A percentile compares a stretch with the other conserved stretches of the same genome.
phyloP scores from a whole-genome alignment of 2,797 vertebrate species.

The Chelonia mydas region DNA sequence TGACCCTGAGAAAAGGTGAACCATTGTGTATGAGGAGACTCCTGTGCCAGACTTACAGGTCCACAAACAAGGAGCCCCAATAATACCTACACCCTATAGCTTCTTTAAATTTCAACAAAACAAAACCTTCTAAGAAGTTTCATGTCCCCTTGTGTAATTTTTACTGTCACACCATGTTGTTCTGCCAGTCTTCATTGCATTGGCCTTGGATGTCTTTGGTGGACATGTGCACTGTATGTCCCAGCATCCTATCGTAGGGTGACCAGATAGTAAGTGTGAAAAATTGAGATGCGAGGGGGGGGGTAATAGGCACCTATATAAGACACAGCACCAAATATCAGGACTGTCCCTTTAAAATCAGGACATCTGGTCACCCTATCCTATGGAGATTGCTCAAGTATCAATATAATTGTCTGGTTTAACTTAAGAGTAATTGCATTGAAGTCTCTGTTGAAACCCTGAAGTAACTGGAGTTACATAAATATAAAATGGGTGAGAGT shows the following conservation, averaged over 20 bases:
- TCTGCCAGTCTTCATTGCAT: background rate
- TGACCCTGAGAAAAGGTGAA: constrained; percentile 2
- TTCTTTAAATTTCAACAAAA: background rate
- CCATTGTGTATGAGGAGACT: constrained; percentile 13
- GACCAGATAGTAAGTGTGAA: no score
- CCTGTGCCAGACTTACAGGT: background rate
- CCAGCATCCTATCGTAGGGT: background rate
- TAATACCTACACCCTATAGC: background rate
- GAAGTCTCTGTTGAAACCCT: background rate
- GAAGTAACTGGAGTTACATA: background rate
- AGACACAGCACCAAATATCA: no score
- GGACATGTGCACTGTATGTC: background rate
- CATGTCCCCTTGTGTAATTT: background rate
- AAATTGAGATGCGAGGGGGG: no score
- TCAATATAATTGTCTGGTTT: background rate
- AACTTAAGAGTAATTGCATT: background rate
- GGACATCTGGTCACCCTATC: no score
- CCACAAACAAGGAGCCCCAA: background rate
- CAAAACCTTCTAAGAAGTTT: background rate
- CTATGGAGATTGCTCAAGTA: background rate
- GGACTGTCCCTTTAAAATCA: no score
- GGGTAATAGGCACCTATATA: no score
- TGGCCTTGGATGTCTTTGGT: background rate
- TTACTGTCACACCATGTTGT: background rate
- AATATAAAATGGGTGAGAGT: background rate